These are phyloP conservation scores for Lepidurus arcticus DNA, from an alignment of 1,140 invertebrate genomes.

Conservation along the genomic window DNA sequence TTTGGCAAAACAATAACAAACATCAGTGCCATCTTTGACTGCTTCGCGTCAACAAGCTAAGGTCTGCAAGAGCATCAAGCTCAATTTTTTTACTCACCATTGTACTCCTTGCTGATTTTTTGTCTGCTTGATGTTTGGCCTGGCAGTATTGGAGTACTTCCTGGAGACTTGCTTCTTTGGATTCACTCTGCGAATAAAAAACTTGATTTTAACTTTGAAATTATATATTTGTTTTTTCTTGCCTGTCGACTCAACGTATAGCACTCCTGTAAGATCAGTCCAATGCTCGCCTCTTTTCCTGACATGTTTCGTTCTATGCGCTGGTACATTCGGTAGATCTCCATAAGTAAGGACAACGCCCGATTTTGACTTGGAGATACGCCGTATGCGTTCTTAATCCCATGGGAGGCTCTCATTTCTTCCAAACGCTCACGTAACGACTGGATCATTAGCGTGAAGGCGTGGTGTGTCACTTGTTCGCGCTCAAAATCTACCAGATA, in stretches of 20 bases:
- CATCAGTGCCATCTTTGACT: too few relatives aligned
- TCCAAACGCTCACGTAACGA: conserved; percentile 29
- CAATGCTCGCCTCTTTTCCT: conserved; percentile 27
- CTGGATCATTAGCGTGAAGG: conserved; percentile 24
- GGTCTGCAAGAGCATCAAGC: neutral
- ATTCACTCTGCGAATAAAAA: neutral
- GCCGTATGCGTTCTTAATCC: neutral
- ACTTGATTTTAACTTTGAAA: neutral
- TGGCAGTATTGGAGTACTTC: neutral
- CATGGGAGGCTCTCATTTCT: conserved; percentile 23
- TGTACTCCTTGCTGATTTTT: neutral
- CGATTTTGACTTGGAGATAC: conserved; percentile 14
- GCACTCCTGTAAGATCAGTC: neutral
- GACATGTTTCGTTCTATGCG: conserved; percentile 27
- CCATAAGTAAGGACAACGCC: conserved; percentile 29
- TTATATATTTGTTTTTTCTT: neutral
- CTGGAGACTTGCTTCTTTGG: neutral
- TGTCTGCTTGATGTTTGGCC: neutral
- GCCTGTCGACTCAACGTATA: neutral
- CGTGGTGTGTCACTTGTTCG: conserved; percentile 28
- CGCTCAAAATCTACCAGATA: conserved; percentile 32
- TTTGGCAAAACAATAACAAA: too few relatives aligned
- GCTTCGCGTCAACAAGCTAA: too few relatives aligned
- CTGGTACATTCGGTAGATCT: conserved; percentile 30
- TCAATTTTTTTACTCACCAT: neutral